A percentile compares a stretch with the other conserved stretches of the same genome.
Conservation (phyloP, 2,797 vertebrate genomes). For the Columba guinea region DNA sequence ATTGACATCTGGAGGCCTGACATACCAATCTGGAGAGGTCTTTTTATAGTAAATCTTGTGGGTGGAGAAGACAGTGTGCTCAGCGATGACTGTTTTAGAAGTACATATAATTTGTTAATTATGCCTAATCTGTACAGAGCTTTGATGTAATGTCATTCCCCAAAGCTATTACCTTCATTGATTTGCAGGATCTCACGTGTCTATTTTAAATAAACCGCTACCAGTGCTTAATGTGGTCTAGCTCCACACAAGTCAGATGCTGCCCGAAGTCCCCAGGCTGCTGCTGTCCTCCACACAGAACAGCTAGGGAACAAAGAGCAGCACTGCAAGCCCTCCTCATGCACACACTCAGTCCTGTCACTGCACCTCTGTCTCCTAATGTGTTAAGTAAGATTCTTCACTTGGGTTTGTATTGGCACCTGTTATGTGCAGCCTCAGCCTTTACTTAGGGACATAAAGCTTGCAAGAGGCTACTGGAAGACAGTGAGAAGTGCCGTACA, state of each 20-base stretch:
- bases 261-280: background rate
- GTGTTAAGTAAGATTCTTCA: background rate
- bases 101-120: slow-evolving; percentile 72
- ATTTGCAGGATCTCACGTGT: background rate
- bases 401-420: background rate
- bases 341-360: background rate
- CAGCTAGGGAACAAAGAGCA: background rate
- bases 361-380: background rate
- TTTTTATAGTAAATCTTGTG: slow-evolving; percentile 78
- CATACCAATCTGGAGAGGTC: slow-evolving; percentile 76
- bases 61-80: slow-evolving; percentile 73
- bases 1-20: slow-evolving; percentile 77
- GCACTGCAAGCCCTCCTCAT: background rate
- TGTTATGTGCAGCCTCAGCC: background rate
- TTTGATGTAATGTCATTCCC: slow-evolving; percentile 55
- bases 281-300: background rate
- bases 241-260: fast-evolving
- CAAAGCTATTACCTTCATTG: slow-evolving; percentile 2
- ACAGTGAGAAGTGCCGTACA: background rate
- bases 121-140: slow-evolving; percentile 65
- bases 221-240: background rate
- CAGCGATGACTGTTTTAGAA: slow-evolving; percentile 75
- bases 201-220: slow-evolving; percentile 4
- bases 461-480: background rate
- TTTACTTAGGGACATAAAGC: background rate